These are phyloP conservation scores for Drosophila virilis DNA, from an alignment of 1,140 invertebrate genomes.

Conservation along the genomic window DNA sequence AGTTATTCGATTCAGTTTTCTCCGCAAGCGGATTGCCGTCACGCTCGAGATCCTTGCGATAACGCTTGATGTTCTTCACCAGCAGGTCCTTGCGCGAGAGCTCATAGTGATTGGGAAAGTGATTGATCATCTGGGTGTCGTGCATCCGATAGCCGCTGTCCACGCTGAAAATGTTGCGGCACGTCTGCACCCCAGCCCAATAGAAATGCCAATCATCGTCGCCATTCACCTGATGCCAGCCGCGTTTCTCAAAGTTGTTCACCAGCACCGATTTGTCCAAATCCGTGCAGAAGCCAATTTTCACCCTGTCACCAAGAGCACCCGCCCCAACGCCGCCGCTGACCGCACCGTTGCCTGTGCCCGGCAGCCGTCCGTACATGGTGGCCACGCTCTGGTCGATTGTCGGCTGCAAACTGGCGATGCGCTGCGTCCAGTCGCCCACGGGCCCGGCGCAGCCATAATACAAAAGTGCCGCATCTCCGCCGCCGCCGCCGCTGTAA, in stretches of 20 bases:
- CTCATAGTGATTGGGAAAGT: slow-evolving; percentile 98
- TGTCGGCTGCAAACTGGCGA: slow-evolving; percentile 54
- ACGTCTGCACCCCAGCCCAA: slow-evolving; percentile 96
- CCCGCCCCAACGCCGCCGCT: slow-evolving; percentile 10
- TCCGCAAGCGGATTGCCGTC: slow-evolving; percentile 95
- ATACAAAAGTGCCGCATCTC: background rate
- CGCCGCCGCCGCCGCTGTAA: background rate
- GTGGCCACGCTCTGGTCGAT: slow-evolving; percentile 39
- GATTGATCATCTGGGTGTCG: slow-evolving; percentile 96
- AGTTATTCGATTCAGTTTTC: slow-evolving; percentile 86
- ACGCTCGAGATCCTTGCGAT: slow-evolving; percentile 95
- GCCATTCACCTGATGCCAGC: slow-evolving; percentile 94
- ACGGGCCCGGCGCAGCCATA: background rate
- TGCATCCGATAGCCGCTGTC: slow-evolving; percentile 96
- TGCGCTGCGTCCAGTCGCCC: slow-evolving; percentile 49
- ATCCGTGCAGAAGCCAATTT: slow-evolving; percentile 94
- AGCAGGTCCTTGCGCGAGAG: slow-evolving; percentile 96
- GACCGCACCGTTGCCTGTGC: slow-evolving; percentile 3
- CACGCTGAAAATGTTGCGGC: slow-evolving; percentile 95
- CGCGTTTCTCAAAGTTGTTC: slow-evolving; percentile 96
- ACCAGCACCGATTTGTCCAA: slow-evolving; percentile 97
- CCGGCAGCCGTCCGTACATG: slow-evolving; percentile 70
- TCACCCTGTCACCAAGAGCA: slow-evolving; percentile 82
- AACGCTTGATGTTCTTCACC: slow-evolving; percentile 98
- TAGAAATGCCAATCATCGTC: slow-evolving; percentile 99